Evolutionary conservation across 1,140 invertebrate species (phyloP).

Genomic region (Muscidifurax raptorellus): DNA sequence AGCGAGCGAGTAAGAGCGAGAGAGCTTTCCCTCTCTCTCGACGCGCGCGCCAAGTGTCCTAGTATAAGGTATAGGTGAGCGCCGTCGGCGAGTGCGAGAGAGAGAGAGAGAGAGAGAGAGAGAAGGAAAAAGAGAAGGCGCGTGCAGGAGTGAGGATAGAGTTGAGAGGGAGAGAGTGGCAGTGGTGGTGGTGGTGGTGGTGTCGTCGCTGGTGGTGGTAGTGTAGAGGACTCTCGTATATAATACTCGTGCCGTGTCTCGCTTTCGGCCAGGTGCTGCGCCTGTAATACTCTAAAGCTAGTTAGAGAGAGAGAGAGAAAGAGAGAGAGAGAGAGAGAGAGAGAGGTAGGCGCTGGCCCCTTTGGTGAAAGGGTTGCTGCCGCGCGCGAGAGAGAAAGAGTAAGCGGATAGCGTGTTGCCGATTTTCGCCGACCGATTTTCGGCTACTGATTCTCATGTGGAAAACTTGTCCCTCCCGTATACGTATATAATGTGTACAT

Average conservation of each 20-base stretch:
- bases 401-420: background rate
- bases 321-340: no score
- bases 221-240: background rate
- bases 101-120: constrained; percentile 27
- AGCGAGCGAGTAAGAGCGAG: constrained; percentile 52
- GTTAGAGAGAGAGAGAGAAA: background rate
- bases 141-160: constrained; percentile 24
- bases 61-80: background rate
- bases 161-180: constrained; percentile 20
- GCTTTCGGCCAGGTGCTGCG: background rate
- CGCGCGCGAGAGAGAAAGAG: background rate
- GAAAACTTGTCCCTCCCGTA: no score
- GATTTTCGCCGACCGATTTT: background rate
- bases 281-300: background rate
- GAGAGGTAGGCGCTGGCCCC: constrained; percentile 14
- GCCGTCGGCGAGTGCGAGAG: background rate
- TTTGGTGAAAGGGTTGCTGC: constrained; percentile 38
- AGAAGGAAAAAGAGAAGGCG: constrained; percentile 51
- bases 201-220: constrained; percentile 22
- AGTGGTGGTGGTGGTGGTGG: background rate
- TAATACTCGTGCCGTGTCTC: background rate
- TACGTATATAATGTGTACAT: no score
- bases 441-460: background rate
- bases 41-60: constrained; percentile 54
- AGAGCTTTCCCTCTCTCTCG: constrained; percentile 38